Conservation (phyloP, 2,888 invertebrate species). For the Platycheirus albimanus region DNA sequence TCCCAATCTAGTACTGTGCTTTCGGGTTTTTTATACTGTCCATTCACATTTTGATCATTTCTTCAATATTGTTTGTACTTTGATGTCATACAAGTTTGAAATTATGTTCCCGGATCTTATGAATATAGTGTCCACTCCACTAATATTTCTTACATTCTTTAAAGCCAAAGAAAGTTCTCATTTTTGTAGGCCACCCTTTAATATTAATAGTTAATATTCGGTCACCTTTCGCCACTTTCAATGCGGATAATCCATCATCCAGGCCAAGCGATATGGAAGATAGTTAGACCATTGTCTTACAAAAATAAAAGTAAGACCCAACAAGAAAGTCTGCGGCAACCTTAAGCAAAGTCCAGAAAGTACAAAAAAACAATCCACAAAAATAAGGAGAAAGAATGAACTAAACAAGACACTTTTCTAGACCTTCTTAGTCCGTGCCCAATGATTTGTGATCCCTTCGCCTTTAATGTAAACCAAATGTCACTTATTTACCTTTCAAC, state of each 20-base stretch:
- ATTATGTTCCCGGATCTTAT: too few species aligned
- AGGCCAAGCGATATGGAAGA: not conserved
- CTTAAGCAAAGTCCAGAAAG: not conserved
- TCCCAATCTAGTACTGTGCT: too few species aligned
- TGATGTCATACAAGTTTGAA: too few species aligned
- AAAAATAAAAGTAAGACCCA: conserved; percentile 12
- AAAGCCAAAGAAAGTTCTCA: too few species aligned
- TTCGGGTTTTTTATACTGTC: too few species aligned
- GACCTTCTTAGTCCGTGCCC: conserved; percentile 21
- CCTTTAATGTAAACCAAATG: conserved; percentile 71
- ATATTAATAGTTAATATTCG: too few species aligned
- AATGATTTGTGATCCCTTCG: conserved; percentile 74
- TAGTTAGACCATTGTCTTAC: conserved; percentile 5
- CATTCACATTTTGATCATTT: too few species aligned
- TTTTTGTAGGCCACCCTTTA: too few species aligned
- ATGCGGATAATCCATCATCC: conserved; percentile 24
- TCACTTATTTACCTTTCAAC: conserved; percentile 73
- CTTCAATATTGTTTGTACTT: too few species aligned
- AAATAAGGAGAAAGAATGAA: not conserved
- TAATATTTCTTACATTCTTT: too few species aligned
- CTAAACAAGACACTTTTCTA: not conserved
- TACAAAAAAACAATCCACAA: too few species aligned
- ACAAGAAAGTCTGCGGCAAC: conserved; percentile 4
- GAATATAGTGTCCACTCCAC: too few species aligned
- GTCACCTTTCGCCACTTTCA: not conserved